phyloP scores from a whole-genome alignment of 2,888 invertebrate genomes.

The Onchidella celtica region DNA sequence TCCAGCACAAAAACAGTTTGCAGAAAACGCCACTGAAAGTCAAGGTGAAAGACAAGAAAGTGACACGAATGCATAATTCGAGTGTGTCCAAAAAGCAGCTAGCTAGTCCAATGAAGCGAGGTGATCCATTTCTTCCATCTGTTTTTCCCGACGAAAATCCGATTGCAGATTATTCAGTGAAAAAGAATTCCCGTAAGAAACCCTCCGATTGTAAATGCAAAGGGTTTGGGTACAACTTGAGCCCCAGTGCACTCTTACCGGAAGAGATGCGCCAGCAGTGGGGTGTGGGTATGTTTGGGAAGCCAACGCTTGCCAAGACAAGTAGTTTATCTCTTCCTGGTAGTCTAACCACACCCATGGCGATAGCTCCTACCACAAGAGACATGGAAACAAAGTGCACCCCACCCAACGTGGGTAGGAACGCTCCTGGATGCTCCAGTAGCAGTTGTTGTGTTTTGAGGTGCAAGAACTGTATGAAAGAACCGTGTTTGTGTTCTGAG shows the following conservation, averaged over 20 bases:
- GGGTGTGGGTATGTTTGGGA: slow-evolving; percentile 48
- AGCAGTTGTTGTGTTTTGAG: slow-evolving; percentile 23
- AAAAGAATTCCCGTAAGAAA: slow-evolving; percentile 45
- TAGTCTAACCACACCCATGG: not conserved
- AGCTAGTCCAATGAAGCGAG: slow-evolving; percentile 39
- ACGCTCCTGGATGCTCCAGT: not conserved
- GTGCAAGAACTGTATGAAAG: slow-evolving; percentile 37
- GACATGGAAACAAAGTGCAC: not conserved
- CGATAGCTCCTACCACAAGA: not conserved
- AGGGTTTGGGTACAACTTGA: slow-evolving; percentile 46
- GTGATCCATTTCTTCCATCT: slow-evolving; percentile 48
- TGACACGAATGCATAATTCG: not conserved
- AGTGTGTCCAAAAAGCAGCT: not conserved
- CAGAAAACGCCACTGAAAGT: not conserved
- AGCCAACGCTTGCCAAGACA: slow-evolving; percentile 11
- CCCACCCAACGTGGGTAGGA: not conserved
- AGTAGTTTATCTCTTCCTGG: not conserved
- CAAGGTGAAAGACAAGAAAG: slow-evolving; percentile 24
- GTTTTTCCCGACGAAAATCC: slow-evolving; percentile 49
- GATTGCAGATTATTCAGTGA: slow-evolving; percentile 40
- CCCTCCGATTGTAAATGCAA: slow-evolving; percentile 49
- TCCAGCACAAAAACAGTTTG: not conserved
- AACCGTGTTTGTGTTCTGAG: slow-evolving; percentile 31
- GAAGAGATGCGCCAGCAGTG: slow-evolving; percentile 51
- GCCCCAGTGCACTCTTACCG: slow-evolving; percentile 44